Evolutionary conservation across 2,797 vertebrate species (phyloP), one percentile per base, ranked within the genome.

Genomic region (Lagodon rhomboides): DNA sequence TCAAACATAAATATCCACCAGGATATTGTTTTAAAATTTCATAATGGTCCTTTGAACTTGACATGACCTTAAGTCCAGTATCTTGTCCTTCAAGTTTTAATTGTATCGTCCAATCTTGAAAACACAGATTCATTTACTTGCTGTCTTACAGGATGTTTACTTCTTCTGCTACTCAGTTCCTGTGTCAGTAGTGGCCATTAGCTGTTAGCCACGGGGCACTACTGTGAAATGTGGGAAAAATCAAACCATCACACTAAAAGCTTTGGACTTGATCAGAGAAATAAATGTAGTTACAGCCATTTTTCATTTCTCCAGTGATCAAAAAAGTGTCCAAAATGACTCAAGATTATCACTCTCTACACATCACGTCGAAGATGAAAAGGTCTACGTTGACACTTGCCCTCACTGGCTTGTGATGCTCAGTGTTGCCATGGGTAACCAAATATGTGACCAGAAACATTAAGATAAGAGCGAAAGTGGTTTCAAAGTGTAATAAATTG

Each of bases 261-360:
- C 20, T 25, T 61, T 53, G 58, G 3, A 30, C 27, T 22, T n/a
- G 23, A 46, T 58, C 18, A 17, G 1, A 55, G 8, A 49, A 20
- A 47, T 5, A 18, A 41, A 23, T 25, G 25, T 3, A 22, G 27
- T 34, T 30, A 22, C 3, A 11, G n/a, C 6, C 11, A 10, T 41
- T 43, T 66, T 62, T 12, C 15, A 54, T 64, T 47, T 73, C 60
- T 63, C 3, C 43, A 56, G 15, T 65, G 61, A 65, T 75, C 53
- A 65, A 50, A 66, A 66, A 75, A 18, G 12, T 18, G 5, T 38
- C 6, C 3, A 22, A 49, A 23, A 49, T 49, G 0, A 22, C 43
- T 18, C 1, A 12, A 60, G 15, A 38, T 49, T n/a, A 49, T 70
- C 9, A 17, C 43, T 50, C 23, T 54, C 41, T 18, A 68, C 1